phyloP scores from a whole-genome alignment of 2,888 invertebrate species.

The Hartigia nigra region DNA sequence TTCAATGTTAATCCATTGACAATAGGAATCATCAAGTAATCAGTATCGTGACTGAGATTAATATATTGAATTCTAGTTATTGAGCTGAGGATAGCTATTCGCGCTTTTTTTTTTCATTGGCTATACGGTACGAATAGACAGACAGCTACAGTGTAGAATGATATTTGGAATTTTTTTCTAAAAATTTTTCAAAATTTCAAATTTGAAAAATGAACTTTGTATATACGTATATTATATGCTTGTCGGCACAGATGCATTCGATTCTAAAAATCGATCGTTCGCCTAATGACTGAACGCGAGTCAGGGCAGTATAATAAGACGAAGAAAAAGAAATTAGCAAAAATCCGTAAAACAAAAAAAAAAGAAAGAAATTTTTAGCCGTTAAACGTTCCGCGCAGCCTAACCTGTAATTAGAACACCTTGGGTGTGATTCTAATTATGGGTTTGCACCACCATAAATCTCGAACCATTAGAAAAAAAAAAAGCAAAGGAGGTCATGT shows the following conservation, averaged over 20 bases:
- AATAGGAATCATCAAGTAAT: background rate
- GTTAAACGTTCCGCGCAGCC: conserved; percentile 8
- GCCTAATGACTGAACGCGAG: background rate
- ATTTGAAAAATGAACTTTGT: background rate
- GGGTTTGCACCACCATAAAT: conserved; percentile 47
- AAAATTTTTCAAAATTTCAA: background rate
- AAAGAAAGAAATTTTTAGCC: background rate
- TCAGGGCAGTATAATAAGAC: background rate
- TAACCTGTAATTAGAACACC: conserved; percentile 61
- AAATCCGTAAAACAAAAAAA: background rate
- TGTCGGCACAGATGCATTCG: background rate
- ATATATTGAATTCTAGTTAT: background rate
- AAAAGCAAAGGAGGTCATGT: conserved; percentile 39
- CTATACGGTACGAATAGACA: background rate
- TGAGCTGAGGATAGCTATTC: background rate
- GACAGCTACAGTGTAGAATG: background rate
- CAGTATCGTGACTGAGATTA: background rate
- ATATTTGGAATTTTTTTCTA: background rate
- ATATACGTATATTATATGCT: too few relatives aligned
- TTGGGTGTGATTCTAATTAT: conserved; percentile 59
- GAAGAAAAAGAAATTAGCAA: conserved; percentile 18
- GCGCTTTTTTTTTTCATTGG: background rate
- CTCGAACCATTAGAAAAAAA: conserved; percentile 32
- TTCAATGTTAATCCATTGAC: background rate
- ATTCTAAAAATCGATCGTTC: background rate